phyloP scores from a whole-genome alignment of 2,113 vertebrate species.

The Xyrauchen texanus region DNA sequence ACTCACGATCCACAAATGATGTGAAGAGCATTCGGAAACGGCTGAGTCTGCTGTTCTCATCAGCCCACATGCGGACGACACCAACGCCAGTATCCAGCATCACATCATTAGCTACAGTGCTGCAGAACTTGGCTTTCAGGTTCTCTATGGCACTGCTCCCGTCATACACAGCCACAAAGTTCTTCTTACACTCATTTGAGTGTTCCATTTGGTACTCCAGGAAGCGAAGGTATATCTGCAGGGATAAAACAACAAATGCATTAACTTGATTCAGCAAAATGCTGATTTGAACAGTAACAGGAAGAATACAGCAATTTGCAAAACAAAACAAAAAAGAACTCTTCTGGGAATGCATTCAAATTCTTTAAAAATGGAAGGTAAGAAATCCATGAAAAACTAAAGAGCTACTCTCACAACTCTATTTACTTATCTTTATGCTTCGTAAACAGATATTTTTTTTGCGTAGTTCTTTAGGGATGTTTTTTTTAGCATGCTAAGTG shows the following conservation, averaged over 20 bases:
- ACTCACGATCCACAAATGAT: conserved; percentile 97
- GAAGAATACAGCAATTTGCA: neutral
- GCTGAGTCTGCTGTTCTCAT: conserved; percentile 91
- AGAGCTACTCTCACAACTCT: too few species aligned
- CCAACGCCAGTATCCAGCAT: conserved; percentile 88
- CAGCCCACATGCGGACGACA: conserved; percentile 96
- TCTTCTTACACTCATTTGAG: conserved; percentile 97
- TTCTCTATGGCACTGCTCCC: conserved; percentile 98
- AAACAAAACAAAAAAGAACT: too few species aligned
- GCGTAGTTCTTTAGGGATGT: conserved; percentile 17
- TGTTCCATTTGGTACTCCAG: conserved; percentile 99
- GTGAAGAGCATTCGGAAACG: conserved; percentile 97
- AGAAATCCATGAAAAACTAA: too few species aligned
- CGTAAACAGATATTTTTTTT: neutral
- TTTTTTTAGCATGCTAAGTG: conserved; percentile 7
- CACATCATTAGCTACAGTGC: conserved; percentile 94
- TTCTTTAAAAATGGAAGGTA: too few species aligned
- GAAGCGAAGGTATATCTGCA: conserved; percentile 94
- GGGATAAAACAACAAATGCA: neutral
- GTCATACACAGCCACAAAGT: conserved; percentile 97
- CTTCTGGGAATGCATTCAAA: too few species aligned
- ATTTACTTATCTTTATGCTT: neutral
- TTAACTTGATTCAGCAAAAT: neutral
- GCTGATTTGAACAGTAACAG: neutral
- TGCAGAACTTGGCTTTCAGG: conserved; percentile 98